Evolutionary conservation across 1,140 invertebrate genomes (phyloP).

Genomic region (Drosophila bocki): DNA sequence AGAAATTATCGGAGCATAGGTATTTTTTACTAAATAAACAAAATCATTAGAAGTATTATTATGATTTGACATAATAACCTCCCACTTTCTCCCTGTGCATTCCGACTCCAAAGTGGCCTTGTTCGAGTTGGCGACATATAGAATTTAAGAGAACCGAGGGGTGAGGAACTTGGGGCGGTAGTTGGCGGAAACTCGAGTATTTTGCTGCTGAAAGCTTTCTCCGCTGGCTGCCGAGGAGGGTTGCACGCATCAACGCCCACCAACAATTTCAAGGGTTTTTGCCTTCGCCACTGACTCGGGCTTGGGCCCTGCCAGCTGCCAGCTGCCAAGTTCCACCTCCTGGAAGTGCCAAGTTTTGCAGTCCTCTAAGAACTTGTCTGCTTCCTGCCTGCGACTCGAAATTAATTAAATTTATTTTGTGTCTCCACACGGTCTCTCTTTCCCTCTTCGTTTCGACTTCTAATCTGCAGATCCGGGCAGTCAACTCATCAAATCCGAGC

Average conservation of each 20-base stretch:
- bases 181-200: conserved; percentile 75
- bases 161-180: conserved; percentile 35
- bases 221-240: conserved; percentile 60
- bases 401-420: conserved; percentile 81
- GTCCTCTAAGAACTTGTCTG: conserved; percentile 74
- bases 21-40: no score
- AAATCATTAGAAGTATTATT: no score
- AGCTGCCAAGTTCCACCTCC: conserved; percentile 58
- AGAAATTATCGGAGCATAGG: no score
- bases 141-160: neutral
- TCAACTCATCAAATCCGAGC: conserved; percentile 86
- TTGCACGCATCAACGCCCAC: conserved; percentile 83
- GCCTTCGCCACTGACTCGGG: conserved; percentile 14
- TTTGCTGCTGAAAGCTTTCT: conserved; percentile 84
- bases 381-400: conserved; percentile 72
- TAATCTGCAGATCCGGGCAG: conserved; percentile 68
- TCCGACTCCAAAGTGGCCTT: conserved; percentile 68
- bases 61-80: no score
- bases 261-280: conserved; percentile 82
- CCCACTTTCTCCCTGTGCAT: conserved; percentile 17
- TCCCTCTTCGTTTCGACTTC: conserved; percentile 15
- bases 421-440: conserved; percentile 37
- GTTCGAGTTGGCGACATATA: conserved; percentile 71
- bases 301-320: conserved; percentile 40
- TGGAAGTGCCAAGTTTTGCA: conserved; percentile 59